Conservation (phyloP, 2,797 vertebrate species). For the Gobionotothen gibberifrons region DNA sequence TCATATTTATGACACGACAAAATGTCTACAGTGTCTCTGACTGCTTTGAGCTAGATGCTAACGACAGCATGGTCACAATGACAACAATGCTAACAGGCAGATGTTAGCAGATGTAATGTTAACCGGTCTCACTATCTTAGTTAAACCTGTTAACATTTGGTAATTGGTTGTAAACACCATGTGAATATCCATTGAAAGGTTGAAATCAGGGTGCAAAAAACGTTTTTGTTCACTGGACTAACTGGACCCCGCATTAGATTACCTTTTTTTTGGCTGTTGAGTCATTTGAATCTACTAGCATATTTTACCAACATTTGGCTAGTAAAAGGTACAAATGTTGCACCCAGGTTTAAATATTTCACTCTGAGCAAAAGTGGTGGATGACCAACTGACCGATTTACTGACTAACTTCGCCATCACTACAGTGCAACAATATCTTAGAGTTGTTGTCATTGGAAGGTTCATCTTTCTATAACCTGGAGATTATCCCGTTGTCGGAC, state of each 20-base stretch:
- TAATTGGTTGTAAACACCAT: background rate
- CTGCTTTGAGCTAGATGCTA: background rate
- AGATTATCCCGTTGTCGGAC: background rate
- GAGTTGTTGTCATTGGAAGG: background rate
- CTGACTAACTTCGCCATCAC: background rate
- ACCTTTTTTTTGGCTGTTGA: too few relatives aligned
- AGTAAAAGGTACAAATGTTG: too few relatives aligned
- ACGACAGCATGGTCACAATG: background rate
- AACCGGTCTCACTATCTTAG: too few relatives aligned
- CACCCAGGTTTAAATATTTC: background rate
- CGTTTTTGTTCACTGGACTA: too few relatives aligned
- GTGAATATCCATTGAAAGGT: background rate
- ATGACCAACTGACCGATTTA: background rate
- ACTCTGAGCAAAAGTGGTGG: background rate
- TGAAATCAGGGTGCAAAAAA: background rate
- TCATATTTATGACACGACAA: background rate
- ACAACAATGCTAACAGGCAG: background rate
- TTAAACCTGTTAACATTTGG: background rate
- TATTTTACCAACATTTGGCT: too few relatives aligned
- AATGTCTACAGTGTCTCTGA: background rate
- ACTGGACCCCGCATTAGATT: too few relatives aligned
- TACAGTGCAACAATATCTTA: background rate
- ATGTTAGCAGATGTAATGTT: too few relatives aligned
- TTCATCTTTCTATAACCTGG: background rate
- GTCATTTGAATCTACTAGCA: too few relatives aligned